These are phyloP conservation scores for Ascaphus truei DNA, from an alignment of 2,113 vertebrate species.

Conservation along the genomic window DNA sequence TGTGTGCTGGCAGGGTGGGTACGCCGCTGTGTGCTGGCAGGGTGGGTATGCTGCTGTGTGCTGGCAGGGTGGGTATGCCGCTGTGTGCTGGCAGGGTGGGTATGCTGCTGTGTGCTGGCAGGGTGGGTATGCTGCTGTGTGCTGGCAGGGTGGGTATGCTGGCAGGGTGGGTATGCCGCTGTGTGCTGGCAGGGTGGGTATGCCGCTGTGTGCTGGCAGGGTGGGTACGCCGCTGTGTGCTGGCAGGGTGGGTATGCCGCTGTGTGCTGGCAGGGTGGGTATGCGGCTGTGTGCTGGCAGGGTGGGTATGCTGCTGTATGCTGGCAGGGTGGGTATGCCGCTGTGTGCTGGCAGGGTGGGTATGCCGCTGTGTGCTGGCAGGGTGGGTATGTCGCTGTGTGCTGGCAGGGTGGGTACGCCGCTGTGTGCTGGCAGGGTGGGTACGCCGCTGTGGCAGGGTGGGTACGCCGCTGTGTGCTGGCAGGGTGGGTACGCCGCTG, in stretches of 20 bases:
- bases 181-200: too few relatives aligned
- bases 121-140: not conserved
- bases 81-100: constrained; percentile 5
- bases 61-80: not conserved
- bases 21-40: not conserved
- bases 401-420: not conserved
- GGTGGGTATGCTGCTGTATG: too few relatives aligned
- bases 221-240: not conserved
- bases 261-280: not conserved
- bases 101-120: not conserved
- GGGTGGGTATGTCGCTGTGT: not conserved
- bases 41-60: too few relatives aligned
- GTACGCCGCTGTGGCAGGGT: not conserved
- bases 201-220: not conserved
- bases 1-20: not conserved
- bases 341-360: constrained; percentile 5
- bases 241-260: too few relatives aligned
- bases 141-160: not conserved
- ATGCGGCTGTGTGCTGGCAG: not conserved
- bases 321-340: not conserved
- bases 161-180: not conserved
- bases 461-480: not conserved
- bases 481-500: too few relatives aligned
- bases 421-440: constrained; percentile 5
- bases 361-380: not conserved